Evolutionary conservation across 1,140 invertebrate genomes (phyloP).

Genomic region (Zaprionus taronus): DNA sequence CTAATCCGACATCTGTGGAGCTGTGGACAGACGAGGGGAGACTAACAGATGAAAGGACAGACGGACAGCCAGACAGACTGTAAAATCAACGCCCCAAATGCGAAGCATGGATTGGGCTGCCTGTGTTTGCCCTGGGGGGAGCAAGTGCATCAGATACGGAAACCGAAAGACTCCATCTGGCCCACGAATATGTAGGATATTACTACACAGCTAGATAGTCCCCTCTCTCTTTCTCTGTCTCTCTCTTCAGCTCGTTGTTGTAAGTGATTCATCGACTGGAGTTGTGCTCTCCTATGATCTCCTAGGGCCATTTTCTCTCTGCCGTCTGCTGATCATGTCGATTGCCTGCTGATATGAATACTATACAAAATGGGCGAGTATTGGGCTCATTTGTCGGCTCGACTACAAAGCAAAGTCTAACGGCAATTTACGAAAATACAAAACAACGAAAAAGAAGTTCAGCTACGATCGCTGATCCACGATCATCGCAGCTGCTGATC

Average conservation of each 20-base stretch:
- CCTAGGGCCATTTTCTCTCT: slow-evolving; percentile 39
- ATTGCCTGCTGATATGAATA: slow-evolving; percentile 68
- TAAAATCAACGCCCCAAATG: slow-evolving; percentile 28
- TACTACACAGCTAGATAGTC: neutral
- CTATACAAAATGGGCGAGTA: slow-evolving; percentile 57
- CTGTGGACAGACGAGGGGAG: neutral
- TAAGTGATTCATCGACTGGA: slow-evolving; percentile 65
- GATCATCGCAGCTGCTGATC: slow-evolving; percentile 40
- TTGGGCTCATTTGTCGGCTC: slow-evolving; percentile 70
- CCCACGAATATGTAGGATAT: slow-evolving; percentile 9
- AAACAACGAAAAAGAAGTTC: slow-evolving; percentile 16
- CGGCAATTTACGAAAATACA: slow-evolving; percentile 54
- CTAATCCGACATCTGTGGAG: slow-evolving; percentile 37
- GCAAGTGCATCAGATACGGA: slow-evolving; percentile 28
- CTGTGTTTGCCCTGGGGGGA: slow-evolving; percentile 23
- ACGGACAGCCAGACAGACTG: slow-evolving; percentile 10
- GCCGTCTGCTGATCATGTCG: slow-evolving; percentile 64
- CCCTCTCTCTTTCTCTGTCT: neutral
- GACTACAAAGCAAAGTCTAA: slow-evolving; percentile 75
- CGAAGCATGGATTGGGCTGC: slow-evolving; percentile 28
- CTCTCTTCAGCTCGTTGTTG: slow-evolving; percentile 31
- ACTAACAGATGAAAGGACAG: slow-evolving; percentile 13
- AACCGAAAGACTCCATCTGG: slow-evolving; percentile 28
- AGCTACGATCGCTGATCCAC: slow-evolving; percentile 33
- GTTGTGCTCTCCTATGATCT: slow-evolving; percentile 34